phyloP scores from a whole-genome alignment of 2,888 invertebrate species.

The Drosophila basisetae region DNA sequence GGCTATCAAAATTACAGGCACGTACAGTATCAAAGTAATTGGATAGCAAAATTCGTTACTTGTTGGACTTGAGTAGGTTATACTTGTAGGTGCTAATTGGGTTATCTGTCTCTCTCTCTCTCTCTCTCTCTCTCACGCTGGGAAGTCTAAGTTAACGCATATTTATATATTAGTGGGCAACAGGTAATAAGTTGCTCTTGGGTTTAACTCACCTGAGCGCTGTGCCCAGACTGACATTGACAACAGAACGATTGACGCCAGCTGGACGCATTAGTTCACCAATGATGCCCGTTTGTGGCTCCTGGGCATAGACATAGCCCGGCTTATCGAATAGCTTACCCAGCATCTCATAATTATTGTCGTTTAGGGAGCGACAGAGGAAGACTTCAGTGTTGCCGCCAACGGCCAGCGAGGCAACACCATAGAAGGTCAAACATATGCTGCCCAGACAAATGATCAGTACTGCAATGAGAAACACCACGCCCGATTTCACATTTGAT shows the following conservation, averaged over 20 bases:
- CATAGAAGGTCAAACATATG: constrained; percentile 82
- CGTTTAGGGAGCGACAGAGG: constrained; percentile 90
- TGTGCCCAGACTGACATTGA: constrained; percentile 83
- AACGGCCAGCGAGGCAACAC: constrained; percentile 82
- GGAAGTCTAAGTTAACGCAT: constrained; percentile 33
- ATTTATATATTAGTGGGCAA: constrained; percentile 39
- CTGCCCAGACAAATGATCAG: constrained; percentile 83
- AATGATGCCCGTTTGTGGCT: constrained; percentile 84
- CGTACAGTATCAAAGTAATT: constrained; percentile 84
- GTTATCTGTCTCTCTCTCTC: constrained; percentile 15
- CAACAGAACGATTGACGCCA: constrained; percentile 83
- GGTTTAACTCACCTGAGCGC: constrained; percentile 82
- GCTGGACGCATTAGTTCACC: constrained; percentile 83
- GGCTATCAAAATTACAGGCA: constrained; percentile 79
- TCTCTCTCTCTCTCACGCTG: constrained; percentile 21
- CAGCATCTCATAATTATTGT: constrained; percentile 88
- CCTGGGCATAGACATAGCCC: constrained; percentile 87
- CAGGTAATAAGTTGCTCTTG: neutral
- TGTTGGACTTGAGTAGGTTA: constrained; percentile 32
- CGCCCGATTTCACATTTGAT: constrained; percentile 83
- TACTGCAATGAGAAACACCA: constrained; percentile 82
- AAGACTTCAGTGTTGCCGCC: constrained; percentile 86
- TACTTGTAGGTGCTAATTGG: constrained; percentile 22
- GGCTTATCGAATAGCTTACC: constrained; percentile 89
- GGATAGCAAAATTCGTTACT: constrained; percentile 75